Base-by-base conservation (phyloP, 2,113 vertebrate genomes). In the Neotragus moschatus region DNA sequence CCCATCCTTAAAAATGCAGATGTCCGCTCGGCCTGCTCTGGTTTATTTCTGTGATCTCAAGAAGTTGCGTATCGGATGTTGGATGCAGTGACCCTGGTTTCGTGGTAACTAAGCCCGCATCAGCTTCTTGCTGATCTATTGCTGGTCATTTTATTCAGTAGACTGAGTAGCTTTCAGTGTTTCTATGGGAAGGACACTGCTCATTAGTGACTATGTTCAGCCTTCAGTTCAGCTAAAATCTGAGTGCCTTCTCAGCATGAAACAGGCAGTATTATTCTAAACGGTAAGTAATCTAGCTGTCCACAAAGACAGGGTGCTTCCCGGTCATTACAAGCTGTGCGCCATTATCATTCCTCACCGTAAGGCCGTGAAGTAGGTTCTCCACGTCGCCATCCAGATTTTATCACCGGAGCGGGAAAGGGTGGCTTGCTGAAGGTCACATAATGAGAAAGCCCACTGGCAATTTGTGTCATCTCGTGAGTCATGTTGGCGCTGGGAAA, bases 231-330 rank as follows among this genome's bases (percentile, higher is more conserved):
- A 47, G 95, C 94, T 91, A 84, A 92, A 96, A 84, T 81, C 63
- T 17, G 91, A 97, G 91, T 84, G 96, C 93, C 77, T 96, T 95
- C 93, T 96, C 97, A 95, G 45, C 85, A 97, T 75, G 88, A 93
- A 91, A 81, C 63, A 49, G 56, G 63, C 70, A 81, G 58, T 79
- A 88, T 92, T 95, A 96, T 88, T 96, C 88, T 96, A 95, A 90
- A 94, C 49, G 79, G 91, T 94, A 97, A 95, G 95, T 92, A 91
- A 92, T 55, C 53, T 1, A 77, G 92, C 94, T 94, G 77, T 96
- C 88, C 45, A 17, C 80, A 73, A 84, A 95, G 97, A 96, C 95
- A 84, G 25, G 95, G 89, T 86, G 91, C 91, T 96, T 87, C 91
- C 51, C 19, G 0, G 91, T 81, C 89, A 17, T 88, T 23, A 53